These are phyloP conservation scores for Dilophus febrilis DNA, from an alignment of 2,888 invertebrate species.

Conservation along the genomic window DNA sequence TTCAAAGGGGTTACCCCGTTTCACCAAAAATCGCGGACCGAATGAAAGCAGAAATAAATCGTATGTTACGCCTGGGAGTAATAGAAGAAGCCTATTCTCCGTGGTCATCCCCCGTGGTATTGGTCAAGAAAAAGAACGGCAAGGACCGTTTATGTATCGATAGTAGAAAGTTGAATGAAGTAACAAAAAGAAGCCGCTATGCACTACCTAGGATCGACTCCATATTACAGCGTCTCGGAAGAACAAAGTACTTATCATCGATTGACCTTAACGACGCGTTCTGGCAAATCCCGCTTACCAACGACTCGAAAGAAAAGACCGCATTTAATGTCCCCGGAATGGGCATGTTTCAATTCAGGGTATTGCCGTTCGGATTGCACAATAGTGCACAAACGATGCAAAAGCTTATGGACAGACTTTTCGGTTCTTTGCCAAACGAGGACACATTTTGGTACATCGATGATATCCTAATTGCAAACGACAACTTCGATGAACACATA, in stretches of 20 bases:
- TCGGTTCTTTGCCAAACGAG: too few species aligned
- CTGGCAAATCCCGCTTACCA: slow-evolving; percentile 6
- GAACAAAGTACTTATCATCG: slow-evolving; percentile 13
- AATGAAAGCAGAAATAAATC: not conserved
- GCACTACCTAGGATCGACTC: slow-evolving; percentile 12
- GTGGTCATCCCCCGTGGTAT: not conserved
- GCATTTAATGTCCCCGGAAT: slow-evolving; percentile 10
- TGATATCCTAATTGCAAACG: not conserved
- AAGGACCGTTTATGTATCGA: slow-evolving; percentile 1
- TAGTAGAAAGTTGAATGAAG: slow-evolving; percentile 12
- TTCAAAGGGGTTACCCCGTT: not conserved
- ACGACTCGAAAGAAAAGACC: slow-evolving; percentile 10
- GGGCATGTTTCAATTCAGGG: not conserved
- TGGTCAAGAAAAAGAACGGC: not conserved
- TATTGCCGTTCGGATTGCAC: not conserved
- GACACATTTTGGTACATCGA: not conserved
- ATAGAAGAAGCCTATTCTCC: not conserved
- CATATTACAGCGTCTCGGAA: slow-evolving; percentile 13
- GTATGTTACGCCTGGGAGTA: not conserved
- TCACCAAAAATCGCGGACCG: not conserved
- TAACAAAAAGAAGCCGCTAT: slow-evolving; percentile 13
- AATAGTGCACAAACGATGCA: not conserved
- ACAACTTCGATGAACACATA: not conserved
- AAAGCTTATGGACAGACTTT: too few species aligned
- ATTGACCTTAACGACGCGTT: slow-evolving; percentile 13